These are phyloP conservation scores for Melipona beecheii DNA, from an alignment of 2,888 invertebrate genomes.

Conservation along the genomic window DNA sequence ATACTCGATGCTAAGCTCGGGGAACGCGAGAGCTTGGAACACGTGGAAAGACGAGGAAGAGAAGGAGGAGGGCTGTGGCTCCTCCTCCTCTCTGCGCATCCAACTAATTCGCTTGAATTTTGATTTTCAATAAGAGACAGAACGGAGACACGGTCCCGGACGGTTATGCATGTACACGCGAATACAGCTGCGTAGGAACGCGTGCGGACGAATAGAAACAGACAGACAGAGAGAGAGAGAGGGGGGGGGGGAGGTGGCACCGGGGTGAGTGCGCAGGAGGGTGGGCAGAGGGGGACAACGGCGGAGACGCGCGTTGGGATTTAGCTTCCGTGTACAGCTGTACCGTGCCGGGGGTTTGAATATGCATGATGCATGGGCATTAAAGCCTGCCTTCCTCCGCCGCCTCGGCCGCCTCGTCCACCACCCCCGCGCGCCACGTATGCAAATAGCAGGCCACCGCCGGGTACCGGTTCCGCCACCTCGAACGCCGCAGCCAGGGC, in stretches of 20 bases:
- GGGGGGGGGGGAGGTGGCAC: not conserved
- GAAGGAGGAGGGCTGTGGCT: too few species aligned
- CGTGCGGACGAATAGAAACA: not conserved
- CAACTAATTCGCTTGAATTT: conserved; percentile 82
- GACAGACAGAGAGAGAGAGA: not conserved
- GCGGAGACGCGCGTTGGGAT: conserved; percentile 79
- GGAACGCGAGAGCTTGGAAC: not conserved
- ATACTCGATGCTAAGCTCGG: not conserved
- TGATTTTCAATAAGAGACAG: conserved; percentile 83
- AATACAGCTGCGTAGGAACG: conserved; percentile 6
- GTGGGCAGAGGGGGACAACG: conserved; percentile 38
- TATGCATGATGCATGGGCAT: conserved; percentile 84
- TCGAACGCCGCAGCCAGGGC: conserved; percentile 46
- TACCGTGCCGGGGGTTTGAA: conserved; percentile 81
- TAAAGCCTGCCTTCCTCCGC: conserved; percentile 77
- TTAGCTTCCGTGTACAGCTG: conserved; percentile 82
- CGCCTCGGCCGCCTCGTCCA: conserved; percentile 53
- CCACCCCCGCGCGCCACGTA: conserved; percentile 73
- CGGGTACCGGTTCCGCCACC: conserved; percentile 62
- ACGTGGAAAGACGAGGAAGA: conserved; percentile 3
- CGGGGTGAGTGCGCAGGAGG: conserved; percentile 8
- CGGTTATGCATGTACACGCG: conserved; percentile 8
- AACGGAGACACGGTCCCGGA: conserved; percentile 4
- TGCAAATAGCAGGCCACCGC: conserved; percentile 79
- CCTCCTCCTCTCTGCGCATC: conserved; percentile 15